Conservation (phyloP, 2,113 vertebrate species). For the Charina bottae region DNA sequence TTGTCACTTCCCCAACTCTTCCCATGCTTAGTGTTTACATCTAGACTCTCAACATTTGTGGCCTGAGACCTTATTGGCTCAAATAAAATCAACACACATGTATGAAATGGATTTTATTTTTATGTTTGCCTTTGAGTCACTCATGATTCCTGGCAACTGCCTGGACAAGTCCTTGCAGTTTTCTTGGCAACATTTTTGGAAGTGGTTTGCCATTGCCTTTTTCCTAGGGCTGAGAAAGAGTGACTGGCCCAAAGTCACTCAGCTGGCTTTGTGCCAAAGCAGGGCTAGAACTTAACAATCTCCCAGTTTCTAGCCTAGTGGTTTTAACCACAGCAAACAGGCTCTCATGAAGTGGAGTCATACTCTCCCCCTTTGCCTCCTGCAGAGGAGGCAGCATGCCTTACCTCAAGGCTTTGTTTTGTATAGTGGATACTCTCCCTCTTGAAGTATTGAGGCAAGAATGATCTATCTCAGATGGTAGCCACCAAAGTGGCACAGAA, state of each 20-base stretch:
- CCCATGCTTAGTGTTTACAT: background rate
- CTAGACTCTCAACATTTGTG: background rate
- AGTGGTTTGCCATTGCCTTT: background rate
- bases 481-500: background rate
- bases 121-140: background rate
- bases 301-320: background rate
- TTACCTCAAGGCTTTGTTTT: background rate
- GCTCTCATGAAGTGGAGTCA: background rate
- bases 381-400: background rate
- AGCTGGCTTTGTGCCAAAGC: background rate
- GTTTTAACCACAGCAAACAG: background rate
- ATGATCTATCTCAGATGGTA: background rate
- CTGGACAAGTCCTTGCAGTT: background rate
- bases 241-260: background rate
- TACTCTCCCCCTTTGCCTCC: background rate
- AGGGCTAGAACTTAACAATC: background rate
- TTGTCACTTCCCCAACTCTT: background rate
- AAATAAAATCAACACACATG: background rate
- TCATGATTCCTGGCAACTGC: background rate
- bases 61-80: background rate
- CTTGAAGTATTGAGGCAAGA: background rate
- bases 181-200: background rate
- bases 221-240: background rate
- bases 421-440: background rate
- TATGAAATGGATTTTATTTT: background rate